phyloP scores from a whole-genome alignment of 2,113 vertebrate species.

The Candoia aspera region DNA sequence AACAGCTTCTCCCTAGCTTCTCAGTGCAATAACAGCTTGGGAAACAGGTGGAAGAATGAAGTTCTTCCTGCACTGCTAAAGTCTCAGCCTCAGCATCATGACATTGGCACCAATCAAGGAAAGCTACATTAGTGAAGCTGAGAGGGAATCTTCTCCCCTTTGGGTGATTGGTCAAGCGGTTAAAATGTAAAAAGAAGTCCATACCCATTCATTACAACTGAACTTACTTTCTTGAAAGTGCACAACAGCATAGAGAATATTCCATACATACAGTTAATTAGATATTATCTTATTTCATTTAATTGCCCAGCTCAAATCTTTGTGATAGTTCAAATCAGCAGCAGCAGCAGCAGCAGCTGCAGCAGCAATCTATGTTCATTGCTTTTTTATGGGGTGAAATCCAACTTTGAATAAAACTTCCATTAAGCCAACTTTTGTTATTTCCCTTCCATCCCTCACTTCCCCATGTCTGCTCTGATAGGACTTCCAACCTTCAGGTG shows the following conservation, averaged over 20 bases:
- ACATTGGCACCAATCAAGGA: neutral
- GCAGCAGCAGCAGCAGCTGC: neutral
- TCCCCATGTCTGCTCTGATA: neutral
- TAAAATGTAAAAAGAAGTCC: neutral
- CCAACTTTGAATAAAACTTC: neutral
- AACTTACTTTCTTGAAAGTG: neutral
- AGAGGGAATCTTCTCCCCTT: neutral
- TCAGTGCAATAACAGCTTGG: neutral
- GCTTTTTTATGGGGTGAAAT: neutral
- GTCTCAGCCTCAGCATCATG: neutral
- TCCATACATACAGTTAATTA: neutral
- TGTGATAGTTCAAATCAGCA: neutral
- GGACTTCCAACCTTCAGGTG: neutral
- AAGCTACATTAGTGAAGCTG: neutral
- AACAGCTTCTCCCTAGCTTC: neutral
- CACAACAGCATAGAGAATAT: neutral
- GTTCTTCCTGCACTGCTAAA: neutral
- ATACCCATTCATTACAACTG: neutral
- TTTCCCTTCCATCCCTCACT: neutral
- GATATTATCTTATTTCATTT: neutral
- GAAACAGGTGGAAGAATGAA: neutral
- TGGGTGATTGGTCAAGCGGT: neutral
- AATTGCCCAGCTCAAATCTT: neutral
- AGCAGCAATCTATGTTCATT: neutral
- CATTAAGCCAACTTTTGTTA: neutral